Evolutionary conservation across 2,888 invertebrate species (phyloP).

Genomic region (Acleris emargana): DNA sequence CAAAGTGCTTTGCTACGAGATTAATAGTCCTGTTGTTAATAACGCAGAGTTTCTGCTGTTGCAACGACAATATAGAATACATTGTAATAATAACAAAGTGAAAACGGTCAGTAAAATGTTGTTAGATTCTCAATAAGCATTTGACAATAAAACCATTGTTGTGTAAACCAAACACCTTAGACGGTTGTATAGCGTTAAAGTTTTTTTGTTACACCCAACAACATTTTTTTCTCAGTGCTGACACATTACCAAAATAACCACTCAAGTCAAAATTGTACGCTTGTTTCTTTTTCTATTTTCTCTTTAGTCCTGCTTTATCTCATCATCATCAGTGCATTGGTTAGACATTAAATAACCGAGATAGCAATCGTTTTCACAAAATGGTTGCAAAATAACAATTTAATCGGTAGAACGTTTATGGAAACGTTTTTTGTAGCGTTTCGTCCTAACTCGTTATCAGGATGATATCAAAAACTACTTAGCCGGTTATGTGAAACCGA

Average conservation of each 20-base stretch:
- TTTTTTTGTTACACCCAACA: no score
- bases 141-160: no score
- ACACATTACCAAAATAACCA: neutral
- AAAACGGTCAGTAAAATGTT: no score
- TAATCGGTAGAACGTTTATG: conserved; percentile 33
- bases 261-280: neutral
- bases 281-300: neutral
- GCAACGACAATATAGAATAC: no score
- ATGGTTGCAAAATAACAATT: conserved; percentile 31
- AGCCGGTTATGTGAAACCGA: conserved; percentile 48
- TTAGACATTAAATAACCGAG: conserved; percentile 25
- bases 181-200: no score
- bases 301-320: neutral
- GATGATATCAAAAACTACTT: conserved; percentile 51
- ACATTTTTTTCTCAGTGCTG: no score
- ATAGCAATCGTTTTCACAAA: conserved; percentile 30
- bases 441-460: conserved; percentile 45
- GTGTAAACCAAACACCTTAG: no score
- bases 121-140: no score
- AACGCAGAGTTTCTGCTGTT: no score
- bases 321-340: conserved; percentile 19
- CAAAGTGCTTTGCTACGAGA: no score
- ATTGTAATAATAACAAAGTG: no score
- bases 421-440: conserved; percentile 39
- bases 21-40: no score